Evolutionary conservation across 2,797 vertebrate genomes (phyloP).

Genomic region (Heliangelus exortis): DNA sequence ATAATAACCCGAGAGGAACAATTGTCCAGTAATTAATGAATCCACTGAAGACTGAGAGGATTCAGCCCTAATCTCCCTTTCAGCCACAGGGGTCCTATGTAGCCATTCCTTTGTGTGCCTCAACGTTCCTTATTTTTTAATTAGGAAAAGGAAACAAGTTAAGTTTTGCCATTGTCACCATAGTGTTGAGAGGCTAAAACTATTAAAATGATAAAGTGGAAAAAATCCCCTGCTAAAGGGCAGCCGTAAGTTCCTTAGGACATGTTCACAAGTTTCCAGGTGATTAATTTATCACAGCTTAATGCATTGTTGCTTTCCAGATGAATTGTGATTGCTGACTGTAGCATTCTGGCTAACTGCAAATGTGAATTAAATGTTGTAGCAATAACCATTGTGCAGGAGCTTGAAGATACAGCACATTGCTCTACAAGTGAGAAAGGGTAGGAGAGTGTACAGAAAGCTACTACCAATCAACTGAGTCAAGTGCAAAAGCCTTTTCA

Average conservation of each 20-base stretch:
- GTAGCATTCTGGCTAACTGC: background rate
- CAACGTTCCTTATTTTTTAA: background rate
- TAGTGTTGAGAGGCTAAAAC: constrained; percentile 25
- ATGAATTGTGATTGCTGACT: background rate
- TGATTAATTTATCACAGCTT: constrained; percentile 52
- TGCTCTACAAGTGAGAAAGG: background rate
- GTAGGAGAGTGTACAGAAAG: background rate
- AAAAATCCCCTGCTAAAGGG: background rate
- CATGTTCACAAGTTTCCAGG: constrained; percentile 46
- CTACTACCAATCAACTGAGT: background rate
- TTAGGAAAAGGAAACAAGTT: background rate
- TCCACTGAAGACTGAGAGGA: background rate
- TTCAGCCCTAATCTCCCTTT: background rate
- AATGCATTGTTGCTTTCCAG: constrained; percentile 35
- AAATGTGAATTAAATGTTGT: constrained; percentile 1
- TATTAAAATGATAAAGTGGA: constrained; percentile 38
- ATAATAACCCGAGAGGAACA: background rate
- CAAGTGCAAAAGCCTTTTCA: background rate
- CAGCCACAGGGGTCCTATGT: background rate
- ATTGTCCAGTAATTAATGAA: background rate
- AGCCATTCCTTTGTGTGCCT: background rate
- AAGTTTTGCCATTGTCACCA: background rate
- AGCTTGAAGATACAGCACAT: background rate
- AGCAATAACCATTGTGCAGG: background rate
- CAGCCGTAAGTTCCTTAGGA: constrained; percentile 22